A percentile compares a stretch with the other conserved stretches of the same genome.
Evolutionary conservation across 2,888 invertebrate genomes (phyloP).

Genomic region (Troides aeacus): DNA sequence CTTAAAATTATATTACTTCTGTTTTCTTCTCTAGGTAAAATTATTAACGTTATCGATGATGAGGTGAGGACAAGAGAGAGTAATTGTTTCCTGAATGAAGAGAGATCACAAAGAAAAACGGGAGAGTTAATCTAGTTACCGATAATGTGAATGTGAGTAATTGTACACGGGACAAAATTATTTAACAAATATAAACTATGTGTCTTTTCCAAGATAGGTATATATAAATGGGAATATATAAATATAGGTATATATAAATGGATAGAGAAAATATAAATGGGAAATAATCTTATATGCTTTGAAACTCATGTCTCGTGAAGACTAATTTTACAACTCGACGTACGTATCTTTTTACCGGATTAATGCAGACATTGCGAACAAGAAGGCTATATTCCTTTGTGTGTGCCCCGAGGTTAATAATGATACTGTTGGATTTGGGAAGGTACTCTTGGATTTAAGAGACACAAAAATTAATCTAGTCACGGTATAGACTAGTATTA

Average conservation of each 20-base stretch:
- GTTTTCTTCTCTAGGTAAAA: not conserved
- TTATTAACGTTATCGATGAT: not conserved
- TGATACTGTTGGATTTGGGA: too few species aligned
- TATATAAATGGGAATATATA: too few species aligned
- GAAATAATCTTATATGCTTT: too few species aligned
- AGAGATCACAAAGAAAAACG: not conserved
- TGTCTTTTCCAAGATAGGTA: too few species aligned
- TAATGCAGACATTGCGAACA: not conserved
- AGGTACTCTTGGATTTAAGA: too few species aligned
- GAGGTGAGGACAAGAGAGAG: not conserved
- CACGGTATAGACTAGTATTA: too few species aligned
- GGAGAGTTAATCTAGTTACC: not conserved
- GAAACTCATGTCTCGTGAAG: too few species aligned
- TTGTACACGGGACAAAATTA: not conserved
- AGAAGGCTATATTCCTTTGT: not conserved
- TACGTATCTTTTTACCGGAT: not conserved
- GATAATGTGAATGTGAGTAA: not conserved
- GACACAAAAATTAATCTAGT: too few species aligned
- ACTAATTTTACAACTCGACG: too few species aligned
- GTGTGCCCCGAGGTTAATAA: not conserved
- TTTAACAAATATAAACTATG: too few species aligned
- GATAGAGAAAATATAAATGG: too few species aligned
- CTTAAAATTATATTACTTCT: not conserved
- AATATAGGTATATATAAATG: too few species aligned
- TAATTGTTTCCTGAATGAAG: constrained; percentile 11